Conservation (phyloP, 2,113 vertebrate species). For the Polypterus senegalus region DNA sequence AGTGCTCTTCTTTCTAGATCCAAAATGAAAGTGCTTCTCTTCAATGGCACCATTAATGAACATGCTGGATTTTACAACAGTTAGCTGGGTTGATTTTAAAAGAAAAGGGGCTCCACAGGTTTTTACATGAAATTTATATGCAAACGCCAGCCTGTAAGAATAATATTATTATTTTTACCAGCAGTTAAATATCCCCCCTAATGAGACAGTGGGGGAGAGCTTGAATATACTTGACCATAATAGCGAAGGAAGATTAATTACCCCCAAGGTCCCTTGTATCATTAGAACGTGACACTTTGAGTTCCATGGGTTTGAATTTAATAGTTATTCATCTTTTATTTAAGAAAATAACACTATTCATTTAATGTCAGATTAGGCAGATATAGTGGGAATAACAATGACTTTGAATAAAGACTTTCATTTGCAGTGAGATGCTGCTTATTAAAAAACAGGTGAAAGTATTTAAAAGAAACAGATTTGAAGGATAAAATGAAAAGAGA, state of each 20-base stretch:
- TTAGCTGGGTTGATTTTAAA: not conserved
- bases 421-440: too few species aligned
- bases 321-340: constrained; percentile 4
- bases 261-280: not conserved
- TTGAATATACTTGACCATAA: not conserved
- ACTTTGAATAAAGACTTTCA: too few species aligned
- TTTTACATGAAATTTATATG: not conserved
- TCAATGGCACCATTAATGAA: not conserved
- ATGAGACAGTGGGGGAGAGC: not conserved
- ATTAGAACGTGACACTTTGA: not conserved
- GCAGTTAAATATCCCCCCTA: constrained; percentile 1
- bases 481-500: too few species aligned
- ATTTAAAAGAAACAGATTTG: too few species aligned
- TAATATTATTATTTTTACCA: constrained; percentile 9
- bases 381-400: too few species aligned
- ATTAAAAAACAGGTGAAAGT: too few species aligned
- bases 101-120: not conserved
- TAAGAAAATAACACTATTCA: constrained; percentile 3
- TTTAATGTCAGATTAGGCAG: not conserved
- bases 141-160: not conserved
- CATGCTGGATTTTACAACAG: constrained; percentile 1
- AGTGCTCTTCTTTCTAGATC: not conserved
- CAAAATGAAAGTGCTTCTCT: not conserved
- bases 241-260: constrained; percentile 4
- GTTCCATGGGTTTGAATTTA: not conserved